Evolutionary conservation across 2,888 invertebrate genomes (phyloP), one percentile per base, ranked within the genome.

Genomic region (Hyppa rectilinea): DNA sequence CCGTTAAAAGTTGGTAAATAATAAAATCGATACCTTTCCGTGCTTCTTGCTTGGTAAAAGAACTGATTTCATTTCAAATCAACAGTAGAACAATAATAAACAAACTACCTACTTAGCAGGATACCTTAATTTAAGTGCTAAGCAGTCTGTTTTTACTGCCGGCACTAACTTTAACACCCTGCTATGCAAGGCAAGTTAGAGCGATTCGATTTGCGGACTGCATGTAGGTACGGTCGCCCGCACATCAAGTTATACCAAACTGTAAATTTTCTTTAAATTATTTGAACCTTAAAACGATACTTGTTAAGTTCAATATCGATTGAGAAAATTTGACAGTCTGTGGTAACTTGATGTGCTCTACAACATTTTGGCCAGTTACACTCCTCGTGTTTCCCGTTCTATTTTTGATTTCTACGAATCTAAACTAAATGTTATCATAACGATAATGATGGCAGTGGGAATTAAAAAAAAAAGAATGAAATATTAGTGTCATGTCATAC

Each of bases 91-190:
- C 34, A 1, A 17, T 23, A 34, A 50, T n/a, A 40, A 50, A 60
- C n/a, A 34, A 26, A 50, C 23, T 43, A 36, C 40, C 50, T 26
- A 53, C 47, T 70, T 59, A 40, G 40, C n/a, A 1, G n/a, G 40
- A 59, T 12, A 69, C 29, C 29, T 50, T n/a, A n/a, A 60, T 50
- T 70, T 36, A 71, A 45, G 43, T 71, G 70, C 43, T 52, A 71
- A 62, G 23, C 70, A 53, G 58, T 59, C 59, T 53, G 50, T 29
- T 59, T 72, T 75, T 49, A 66, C 52, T 29, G 17, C 52, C 40
- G 53, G 12, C 53, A 59, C 23, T 59, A 75, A 73, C 45, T 61
- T 74, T 58, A 45, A 56, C 45, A 76, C 56, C 26, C 34, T 14
- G 10, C 7, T 38, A 74, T 45, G 40, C 56, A 45, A 56, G 38